Evolutionary conservation across 1,140 invertebrate genomes (phyloP).

Genomic region (Drosophila truncata): DNA sequence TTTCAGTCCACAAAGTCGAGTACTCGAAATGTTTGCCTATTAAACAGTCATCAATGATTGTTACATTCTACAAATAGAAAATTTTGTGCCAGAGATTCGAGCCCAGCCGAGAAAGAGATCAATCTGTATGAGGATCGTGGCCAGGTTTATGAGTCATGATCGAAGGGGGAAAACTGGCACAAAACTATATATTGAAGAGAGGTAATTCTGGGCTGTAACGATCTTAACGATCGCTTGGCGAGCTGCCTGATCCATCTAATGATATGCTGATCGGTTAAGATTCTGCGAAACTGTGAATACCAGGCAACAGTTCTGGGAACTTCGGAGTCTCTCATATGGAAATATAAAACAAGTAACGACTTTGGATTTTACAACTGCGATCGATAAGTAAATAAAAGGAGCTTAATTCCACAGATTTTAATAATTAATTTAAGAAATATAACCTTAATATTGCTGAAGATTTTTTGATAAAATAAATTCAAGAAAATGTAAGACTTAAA

Average conservation of each 20-base stretch:
- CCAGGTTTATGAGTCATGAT: conserved; percentile 37
- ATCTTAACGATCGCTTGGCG: conserved; percentile 24
- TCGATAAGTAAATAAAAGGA: neutral
- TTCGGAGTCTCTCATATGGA: neutral
- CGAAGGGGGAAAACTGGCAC: conserved; percentile 15
- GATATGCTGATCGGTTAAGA: conserved; percentile 20
- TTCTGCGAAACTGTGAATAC: conserved; percentile 9
- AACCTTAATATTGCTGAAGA: neutral
- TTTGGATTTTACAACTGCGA: neutral
- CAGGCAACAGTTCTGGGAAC: neutral
- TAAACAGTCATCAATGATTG: conserved; percentile 65
- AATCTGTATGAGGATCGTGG: conserved; percentile 23
- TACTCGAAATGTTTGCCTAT: conserved; percentile 63
- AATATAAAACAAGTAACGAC: conserved; percentile 2
- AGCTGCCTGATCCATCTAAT: conserved; percentile 11
- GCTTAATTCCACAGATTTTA: neutral
- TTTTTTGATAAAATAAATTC: neutral
- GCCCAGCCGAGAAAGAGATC: conserved; percentile 36
- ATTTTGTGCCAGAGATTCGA: conserved; percentile 4
- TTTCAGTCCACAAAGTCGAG: conserved; percentile 38
- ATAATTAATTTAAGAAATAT: neutral
- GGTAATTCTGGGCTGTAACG: conserved; percentile 21
- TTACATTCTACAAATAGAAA: conserved; percentile 71
- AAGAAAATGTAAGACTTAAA: neutral
- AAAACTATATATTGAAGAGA: conserved; percentile 18